Evolutionary conservation across 92 coral and sea anemone species (phyloP), one percentile per base, ranked within the genome.

Genomic region (Epizoanthus scotinus): DNA sequence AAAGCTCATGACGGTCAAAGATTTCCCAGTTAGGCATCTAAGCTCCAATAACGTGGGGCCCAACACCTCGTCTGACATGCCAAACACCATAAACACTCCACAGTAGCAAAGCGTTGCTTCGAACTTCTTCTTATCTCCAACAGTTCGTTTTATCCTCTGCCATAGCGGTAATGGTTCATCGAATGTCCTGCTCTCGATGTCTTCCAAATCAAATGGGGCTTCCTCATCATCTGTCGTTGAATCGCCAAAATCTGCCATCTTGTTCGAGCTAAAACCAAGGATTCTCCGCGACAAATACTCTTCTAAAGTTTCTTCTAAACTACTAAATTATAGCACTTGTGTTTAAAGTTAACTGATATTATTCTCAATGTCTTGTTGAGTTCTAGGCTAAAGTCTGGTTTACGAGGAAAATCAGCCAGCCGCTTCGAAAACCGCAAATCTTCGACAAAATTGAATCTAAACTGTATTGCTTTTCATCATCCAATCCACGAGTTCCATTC

Each of bases 21-120:
- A 82, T 70, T 93, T 92, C 61, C 94, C 97, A 28, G 94, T 90
- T 20, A 93, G 62, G 38, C 97, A 93, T 61, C 88, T 83, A 0
- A 93, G 85, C 72, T 93, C 97, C 63, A 93, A 60, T 19, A 93
- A 74, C 14, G 97, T 93, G 2, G 97, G 97, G 12, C 97, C 97
- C 15, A 93, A 47, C 5, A 93, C 93, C 60, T 93, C 97, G 61
- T 93, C 97, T 9, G 97, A 93, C 97, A 93, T 93, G 22, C 97
- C 97, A 67, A 93, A 93, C 26, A 93, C 94, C 92, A 88, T 83
- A 61, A 93, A 93, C 1, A 93, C 97, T 31, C 97, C 97, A 17
- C 94, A 93, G 75, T 91, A 93, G 26, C 97, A 93, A 0, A 93
- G 82, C 6, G 97, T 90, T 9, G 92, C 88, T 72, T 90, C 89